Conservation (phyloP, 2,797 vertebrate genomes). For the Epinephelus awoara region DNA sequence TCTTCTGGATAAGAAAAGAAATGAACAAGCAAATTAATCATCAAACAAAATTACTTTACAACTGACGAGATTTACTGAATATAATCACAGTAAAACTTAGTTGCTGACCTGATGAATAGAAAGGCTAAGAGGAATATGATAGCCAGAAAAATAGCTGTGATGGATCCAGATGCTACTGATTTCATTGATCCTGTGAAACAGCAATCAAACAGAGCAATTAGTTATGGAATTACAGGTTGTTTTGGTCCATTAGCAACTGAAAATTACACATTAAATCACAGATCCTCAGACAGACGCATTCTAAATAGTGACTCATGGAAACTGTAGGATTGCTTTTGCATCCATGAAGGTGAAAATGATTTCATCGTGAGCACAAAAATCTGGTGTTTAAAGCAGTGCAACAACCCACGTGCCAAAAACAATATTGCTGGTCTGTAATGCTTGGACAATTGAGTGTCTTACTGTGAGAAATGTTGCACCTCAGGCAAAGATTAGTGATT, state of each 20-base stretch:
- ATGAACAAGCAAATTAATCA: not conserved
- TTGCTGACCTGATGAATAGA: slow-evolving; percentile 33
- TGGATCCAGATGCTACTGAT: slow-evolving; percentile 17
- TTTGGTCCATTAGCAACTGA: not conserved
- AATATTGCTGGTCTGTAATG: too few relatives aligned
- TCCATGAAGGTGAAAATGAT: too few relatives aligned
- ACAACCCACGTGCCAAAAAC: too few relatives aligned
- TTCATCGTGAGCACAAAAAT: too few relatives aligned
- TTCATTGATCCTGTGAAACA: slow-evolving; percentile 35
- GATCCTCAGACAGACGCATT: not conserved
- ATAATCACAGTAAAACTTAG: not conserved
- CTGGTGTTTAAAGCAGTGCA: too few relatives aligned
- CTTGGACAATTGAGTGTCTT: too few relatives aligned
- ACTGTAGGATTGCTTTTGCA: too few relatives aligned
- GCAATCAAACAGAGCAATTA: not conserved
- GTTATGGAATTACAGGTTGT: not conserved
- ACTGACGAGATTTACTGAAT: not conserved
- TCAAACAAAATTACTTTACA: not conserved
- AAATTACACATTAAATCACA: not conserved
- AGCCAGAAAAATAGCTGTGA: slow-evolving; percentile 17
- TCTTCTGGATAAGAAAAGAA: not conserved
- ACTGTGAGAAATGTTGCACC: too few relatives aligned
- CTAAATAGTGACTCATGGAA: too few relatives aligned
- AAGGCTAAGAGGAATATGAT: slow-evolving; percentile 17
- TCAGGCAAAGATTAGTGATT: too few relatives aligned